Evolutionary conservation across 1,140 invertebrate species (phyloP), one percentile per base, ranked within the genome.

Genomic region (Anoplolepis gracilipes): DNA sequence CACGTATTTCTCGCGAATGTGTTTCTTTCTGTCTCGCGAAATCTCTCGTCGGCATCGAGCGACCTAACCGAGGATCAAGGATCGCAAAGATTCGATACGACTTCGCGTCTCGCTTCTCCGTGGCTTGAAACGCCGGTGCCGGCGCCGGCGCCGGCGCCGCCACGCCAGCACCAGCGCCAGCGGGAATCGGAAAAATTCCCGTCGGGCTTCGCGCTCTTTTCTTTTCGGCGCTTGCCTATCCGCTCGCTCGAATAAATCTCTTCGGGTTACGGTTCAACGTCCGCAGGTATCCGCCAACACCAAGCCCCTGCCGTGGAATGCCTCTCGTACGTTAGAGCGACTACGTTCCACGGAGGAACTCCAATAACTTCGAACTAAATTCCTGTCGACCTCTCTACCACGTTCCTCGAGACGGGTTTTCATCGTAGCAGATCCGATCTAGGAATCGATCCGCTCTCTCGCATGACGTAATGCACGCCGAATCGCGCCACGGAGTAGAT

Each of bases 361-460:
- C 84, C 87, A 89, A 89, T 89, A 89, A 89, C 84, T 89, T 88
- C 33, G 69, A 49, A 53, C 87, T 84, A 85, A 88, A 89, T 88
- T 89, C 87, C 88, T 82, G 49, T 59, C 84, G 57, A 77, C 57
- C 77, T 61, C 62, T 73, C 57, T 13, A 33, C 76, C 76, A 19
- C 53, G 30, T 49, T 46, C 55, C 59, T 65, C 33, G 76, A 42
- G 84, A 82, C 76, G 55, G 77, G 87, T 85, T 86, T 57, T 84
- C 73, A 84, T 88, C 88, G 76, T 42, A 64, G 64, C 64, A 86
- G 88, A 88, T 89, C 75, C 75, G 84, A 89, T 89, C 87, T 86
- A 61, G 84, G 84, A 85, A 78, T 89, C 69, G 88, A 88, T 75
- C 75, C 55, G 13, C 49, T 39, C 72, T 86, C 55, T 62, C 62